Evolutionary conservation across 2,888 invertebrate species (phyloP), one percentile per base, ranked within the genome.

Genomic region (Agriopis marginaria): DNA sequence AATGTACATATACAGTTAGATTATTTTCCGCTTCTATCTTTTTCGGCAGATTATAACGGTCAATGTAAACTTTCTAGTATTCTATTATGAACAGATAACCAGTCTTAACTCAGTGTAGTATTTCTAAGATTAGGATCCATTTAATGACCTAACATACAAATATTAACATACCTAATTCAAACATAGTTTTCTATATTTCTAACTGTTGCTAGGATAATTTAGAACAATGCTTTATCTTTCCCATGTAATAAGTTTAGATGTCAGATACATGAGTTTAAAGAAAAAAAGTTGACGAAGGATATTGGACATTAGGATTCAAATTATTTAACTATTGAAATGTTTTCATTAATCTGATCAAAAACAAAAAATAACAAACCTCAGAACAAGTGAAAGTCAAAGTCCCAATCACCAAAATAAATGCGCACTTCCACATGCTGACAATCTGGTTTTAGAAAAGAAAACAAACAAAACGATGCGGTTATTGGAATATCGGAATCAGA

Each of bases 351-450:
- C 11, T 10, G 10, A 51, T 51, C 51, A 77, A 82, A 81, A 81
- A 74, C 75, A 81, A 80, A 68, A 75, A 75, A 72, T 64, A 79
- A 88, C 91, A 75, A 83, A 93, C 92, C 91, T 91, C 85, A 53
- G 87, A 83, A 79, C 75, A 80, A 84, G 88, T 87, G 86, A 90
- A 90, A 89, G 89, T 87, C 77, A 86, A 78, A 68, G 83, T 80
- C 78, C 88, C 85, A 78, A 86, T 73, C 88, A 92, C 86, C 75
- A 93, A 85, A 80, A 89, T 79, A 76, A 87, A 85, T 82, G 84
- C 82, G 79, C 88, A 89, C 89, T 89, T 90, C 86, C 88, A 90
- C 93, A 93, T 93, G 78, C 78, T 89, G 84, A 76, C 71, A 68
- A 74, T 79, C 75, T 84, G 80, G 75, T 82, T 76, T 72, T 64